Base-by-base conservation (phyloP, 2,797 vertebrate species). In the Xenopus petersii region DNA sequence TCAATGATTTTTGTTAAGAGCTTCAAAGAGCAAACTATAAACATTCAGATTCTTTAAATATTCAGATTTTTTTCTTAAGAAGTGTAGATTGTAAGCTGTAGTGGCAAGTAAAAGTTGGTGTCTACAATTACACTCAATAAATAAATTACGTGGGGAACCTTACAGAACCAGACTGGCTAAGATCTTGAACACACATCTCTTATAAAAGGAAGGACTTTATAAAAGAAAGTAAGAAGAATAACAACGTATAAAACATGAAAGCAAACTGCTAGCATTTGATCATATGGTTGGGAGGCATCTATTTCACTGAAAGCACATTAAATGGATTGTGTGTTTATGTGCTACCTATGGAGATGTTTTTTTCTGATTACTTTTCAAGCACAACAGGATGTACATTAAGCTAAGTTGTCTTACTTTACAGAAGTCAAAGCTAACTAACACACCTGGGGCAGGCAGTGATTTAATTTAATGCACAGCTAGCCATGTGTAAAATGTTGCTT, bases 301-400 rank as follows among this genome's bases (percentile, higher is more conserved):
- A 15, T 64, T 36, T 73, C 54, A 36, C 66, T 70, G 54, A 69
- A 61, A 36, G 61, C 42, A 26, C 24, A 68, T 65, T 78, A 73
- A 78, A 78, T 73, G 54, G 30, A 65, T 70, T 66, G 72, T 64
- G 42, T 78, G 70, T 73, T 78, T 78, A 78, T 78, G 42, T 46
- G 54, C 59, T 74, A 56, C 76, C 76, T 65, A 74, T 68, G 73
- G 70, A 78, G 75, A 78, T 73, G 59, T 69, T 68, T 58, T 61
- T 68, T 17, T 33, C 46, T 42, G 47, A 64, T 61, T 78, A 62
- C 60, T 73, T 69, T 64, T 62, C 70, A 73, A 49, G 59, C 70
- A 67, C 65, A 73, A 73, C 75, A 73, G 70, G 75, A 78, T 69
- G 65, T 78, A 78, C 65, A 78, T 78, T 78, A 78, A 64, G 75